These are phyloP conservation scores for Zophobas morio DNA, from an alignment of 1,140 invertebrate species.

Conservation along the genomic window DNA sequence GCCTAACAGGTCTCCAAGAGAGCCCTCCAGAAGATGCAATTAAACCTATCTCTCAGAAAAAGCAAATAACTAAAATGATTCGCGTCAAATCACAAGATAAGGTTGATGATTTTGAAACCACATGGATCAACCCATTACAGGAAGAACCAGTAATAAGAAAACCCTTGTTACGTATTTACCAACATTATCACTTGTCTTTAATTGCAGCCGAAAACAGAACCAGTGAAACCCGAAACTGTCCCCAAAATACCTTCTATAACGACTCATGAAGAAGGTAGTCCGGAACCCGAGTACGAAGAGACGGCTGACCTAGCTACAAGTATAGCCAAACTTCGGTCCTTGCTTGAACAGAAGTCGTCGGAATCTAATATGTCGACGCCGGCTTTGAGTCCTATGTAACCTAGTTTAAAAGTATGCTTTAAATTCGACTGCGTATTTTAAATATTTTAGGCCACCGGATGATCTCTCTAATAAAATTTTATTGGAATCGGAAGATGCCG, in stretches of 20 bases:
- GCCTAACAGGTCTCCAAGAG: constrained; percentile 72
- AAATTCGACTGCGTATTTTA: neutral
- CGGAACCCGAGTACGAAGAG: constrained; percentile 80
- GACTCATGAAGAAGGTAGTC: constrained; percentile 65
- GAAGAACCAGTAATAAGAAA: constrained; percentile 3
- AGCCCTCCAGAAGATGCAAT: constrained; percentile 53
- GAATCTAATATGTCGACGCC: constrained; percentile 66
- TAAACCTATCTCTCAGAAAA: constrained; percentile 2
- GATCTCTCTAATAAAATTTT: constrained; percentile 54
- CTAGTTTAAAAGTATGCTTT: constrained; percentile 13
- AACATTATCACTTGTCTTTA: neutral
- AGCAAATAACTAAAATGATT: constrained; percentile 20
- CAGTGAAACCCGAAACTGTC: neutral
- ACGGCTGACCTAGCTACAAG: constrained; percentile 80
- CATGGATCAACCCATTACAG: constrained; percentile 44
- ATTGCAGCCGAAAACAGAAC: neutral
- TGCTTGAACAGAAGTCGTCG: constrained; percentile 76
- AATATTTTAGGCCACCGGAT: constrained; percentile 57
- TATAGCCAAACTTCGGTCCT: constrained; percentile 78
- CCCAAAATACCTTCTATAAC: constrained; percentile 29
- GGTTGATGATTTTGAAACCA: constrained; percentile 22
- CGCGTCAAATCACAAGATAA: constrained; percentile 21
- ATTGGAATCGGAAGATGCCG: constrained; percentile 50
- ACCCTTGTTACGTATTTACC: too few relatives aligned
- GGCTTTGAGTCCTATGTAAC: constrained; percentile 65